These are phyloP conservation scores for Parasteatoda lunata DNA, from an alignment of 2,888 invertebrate species.

Conservation along the genomic window DNA sequence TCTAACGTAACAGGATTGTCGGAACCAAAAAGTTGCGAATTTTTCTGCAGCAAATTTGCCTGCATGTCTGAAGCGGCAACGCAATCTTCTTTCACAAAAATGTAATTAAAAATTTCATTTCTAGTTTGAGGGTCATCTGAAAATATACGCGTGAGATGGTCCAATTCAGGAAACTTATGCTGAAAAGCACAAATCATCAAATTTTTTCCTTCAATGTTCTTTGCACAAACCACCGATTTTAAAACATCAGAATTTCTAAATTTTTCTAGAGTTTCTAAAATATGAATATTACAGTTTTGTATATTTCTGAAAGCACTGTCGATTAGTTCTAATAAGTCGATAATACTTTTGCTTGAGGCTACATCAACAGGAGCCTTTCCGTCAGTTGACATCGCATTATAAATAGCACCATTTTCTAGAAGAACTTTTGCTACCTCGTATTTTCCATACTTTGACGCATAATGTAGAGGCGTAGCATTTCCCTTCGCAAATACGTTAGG, in stretches of 20 bases:
- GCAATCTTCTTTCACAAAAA: too few relatives aligned
- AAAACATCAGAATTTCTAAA: not conserved
- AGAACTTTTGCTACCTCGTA: not conserved
- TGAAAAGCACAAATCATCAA: not conserved
- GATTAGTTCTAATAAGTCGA: not conserved
- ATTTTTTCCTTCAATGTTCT: not conserved
- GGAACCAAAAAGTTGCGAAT: not conserved
- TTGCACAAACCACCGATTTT: not conserved
- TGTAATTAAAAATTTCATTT: too few relatives aligned
- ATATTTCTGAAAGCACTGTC: not conserved
- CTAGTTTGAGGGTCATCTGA: too few relatives aligned
- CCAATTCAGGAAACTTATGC: not conserved
- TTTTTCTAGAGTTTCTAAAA: not conserved
- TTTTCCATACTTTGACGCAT: not conserved
- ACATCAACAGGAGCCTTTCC: conserved; percentile 11
- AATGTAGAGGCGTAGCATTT: not conserved
- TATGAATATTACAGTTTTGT: not conserved
- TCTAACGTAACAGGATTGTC: not conserved
- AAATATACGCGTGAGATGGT: not conserved
- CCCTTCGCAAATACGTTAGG: not conserved
- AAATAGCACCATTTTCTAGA: conserved; percentile 3
- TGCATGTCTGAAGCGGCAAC: too few relatives aligned
- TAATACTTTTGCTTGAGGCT: too few relatives aligned
- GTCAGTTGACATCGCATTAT: not conserved
- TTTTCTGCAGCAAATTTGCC: too few relatives aligned